phyloP scores from a whole-genome alignment of 2,113 vertebrate species.

The Orthonyx spaldingii region DNA sequence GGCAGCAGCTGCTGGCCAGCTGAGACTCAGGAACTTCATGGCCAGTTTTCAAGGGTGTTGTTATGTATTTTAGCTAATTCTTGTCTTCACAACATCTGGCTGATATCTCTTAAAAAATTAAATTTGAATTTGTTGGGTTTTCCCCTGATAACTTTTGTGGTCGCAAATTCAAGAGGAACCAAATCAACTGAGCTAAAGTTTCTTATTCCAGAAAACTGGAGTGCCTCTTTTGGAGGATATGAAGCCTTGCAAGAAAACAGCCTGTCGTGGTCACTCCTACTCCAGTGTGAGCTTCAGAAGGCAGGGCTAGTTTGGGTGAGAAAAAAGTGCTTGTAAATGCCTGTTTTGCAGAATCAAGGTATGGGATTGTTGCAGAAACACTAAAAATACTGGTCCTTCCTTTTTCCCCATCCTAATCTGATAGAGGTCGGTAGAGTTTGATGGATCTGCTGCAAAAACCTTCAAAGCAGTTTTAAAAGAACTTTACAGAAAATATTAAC shows the following conservation, averaged over 20 bases:
- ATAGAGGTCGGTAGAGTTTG: accelerated
- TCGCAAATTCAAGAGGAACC: not conserved
- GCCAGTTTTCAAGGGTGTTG: not conserved
- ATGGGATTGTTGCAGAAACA: not conserved
- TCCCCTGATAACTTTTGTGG: not conserved
- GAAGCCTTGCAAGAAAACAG: not conserved
- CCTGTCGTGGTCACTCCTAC: not conserved
- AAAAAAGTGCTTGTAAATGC: not conserved
- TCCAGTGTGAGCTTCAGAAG: not conserved
- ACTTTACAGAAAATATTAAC: not conserved
- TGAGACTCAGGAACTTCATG: not conserved
- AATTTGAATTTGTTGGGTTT: not conserved
- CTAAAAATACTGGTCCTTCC: not conserved
- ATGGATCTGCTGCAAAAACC: not conserved
- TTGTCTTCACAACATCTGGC: not conserved
- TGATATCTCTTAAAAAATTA: not conserved
- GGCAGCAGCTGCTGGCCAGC: not conserved
- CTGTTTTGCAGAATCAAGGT: not conserved
- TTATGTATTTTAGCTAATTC: not conserved
- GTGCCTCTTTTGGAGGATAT: not conserved
- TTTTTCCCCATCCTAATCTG: not conserved
- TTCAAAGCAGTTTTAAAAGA: not conserved
- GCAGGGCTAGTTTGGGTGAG: not conserved
- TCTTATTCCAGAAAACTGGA: not conserved
- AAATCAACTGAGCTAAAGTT: not conserved